These are phyloP conservation scores for Macrocentrus cingulum DNA, from an alignment of 1,140 invertebrate genomes.

Conservation along the genomic window DNA sequence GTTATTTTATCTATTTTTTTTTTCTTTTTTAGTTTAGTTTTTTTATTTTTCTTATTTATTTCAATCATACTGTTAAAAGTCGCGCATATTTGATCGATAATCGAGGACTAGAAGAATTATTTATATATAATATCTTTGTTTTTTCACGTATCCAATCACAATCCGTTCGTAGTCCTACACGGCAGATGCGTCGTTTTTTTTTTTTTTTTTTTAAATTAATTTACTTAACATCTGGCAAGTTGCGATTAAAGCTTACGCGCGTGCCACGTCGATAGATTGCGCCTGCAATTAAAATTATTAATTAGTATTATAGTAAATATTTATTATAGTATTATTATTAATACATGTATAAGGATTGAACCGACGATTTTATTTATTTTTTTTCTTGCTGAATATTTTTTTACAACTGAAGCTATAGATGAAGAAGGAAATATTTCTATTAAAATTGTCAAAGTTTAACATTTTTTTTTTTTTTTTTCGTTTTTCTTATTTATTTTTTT, in stretches of 20 bases:
- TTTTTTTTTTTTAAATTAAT: too few relatives aligned
- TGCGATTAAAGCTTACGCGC: slow-evolving; percentile 25
- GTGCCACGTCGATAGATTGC: slow-evolving; percentile 15
- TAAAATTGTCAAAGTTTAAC: too few relatives aligned
- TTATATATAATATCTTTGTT: too few relatives aligned
- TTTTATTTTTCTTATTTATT: not conserved
- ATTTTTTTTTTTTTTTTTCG: too few relatives aligned
- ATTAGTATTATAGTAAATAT: not conserved
- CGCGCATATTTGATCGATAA: slow-evolving; percentile 19
- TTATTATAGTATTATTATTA: not conserved
- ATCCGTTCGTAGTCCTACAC: slow-evolving; percentile 6
- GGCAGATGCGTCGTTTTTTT: slow-evolving; percentile 24
- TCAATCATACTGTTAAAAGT: slow-evolving; percentile 22
- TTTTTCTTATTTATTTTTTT: not conserved
- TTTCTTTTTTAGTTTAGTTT: too few relatives aligned
- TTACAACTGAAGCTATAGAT: too few relatives aligned
- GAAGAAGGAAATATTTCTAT: too few relatives aligned
- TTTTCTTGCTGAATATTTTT: too few relatives aligned
- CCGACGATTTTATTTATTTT: too few relatives aligned
- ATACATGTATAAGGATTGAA: not conserved
- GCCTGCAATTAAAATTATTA: not conserved
- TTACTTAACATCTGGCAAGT: slow-evolving; percentile 12
- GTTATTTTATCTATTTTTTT: too few relatives aligned
- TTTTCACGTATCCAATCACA: slow-evolving; percentile 4
- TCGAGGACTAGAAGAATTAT: slow-evolving; percentile 6